Percentiles rank a stretch among this genome's conserved stretches.
Conservation (phyloP, 2,888 invertebrate species). For the Xestoiulus laeticollis region DNA sequence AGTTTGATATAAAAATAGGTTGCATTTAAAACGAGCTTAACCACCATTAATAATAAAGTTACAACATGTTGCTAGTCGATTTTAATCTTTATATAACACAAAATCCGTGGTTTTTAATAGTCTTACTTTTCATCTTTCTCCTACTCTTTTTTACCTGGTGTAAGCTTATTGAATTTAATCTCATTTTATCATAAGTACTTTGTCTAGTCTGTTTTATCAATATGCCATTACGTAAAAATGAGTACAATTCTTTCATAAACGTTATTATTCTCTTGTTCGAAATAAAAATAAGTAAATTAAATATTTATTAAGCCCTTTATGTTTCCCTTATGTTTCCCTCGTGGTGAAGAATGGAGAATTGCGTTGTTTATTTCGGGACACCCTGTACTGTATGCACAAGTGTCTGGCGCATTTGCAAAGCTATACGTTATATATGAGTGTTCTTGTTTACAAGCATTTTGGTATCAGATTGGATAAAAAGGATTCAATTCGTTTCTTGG, state of each 20-base stretch:
- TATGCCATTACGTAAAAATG: neutral
- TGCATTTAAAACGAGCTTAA: neutral
- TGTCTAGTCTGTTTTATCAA: neutral
- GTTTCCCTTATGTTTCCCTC: neutral
- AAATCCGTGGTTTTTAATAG: neutral
- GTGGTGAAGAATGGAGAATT: neutral
- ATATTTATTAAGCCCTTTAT: too few species aligned
- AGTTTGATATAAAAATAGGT: neutral
- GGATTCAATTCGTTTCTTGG: neutral
- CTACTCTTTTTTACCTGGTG: neutral
- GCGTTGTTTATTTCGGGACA: too few species aligned
- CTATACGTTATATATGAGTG: neutral
- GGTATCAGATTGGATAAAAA: constrained; percentile 6
- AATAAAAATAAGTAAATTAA: too few species aligned
- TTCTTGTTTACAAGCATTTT: neutral
- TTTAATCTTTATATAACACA: neutral
- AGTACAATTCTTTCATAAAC: too few species aligned
- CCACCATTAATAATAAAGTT: constrained; percentile 10
- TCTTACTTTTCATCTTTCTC: neutral
- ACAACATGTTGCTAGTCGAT: neutral
- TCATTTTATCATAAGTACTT: neutral
- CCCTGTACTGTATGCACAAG: neutral
- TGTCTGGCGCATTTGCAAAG: neutral
- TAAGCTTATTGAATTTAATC: neutral
- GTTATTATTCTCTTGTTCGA: too few species aligned